These are phyloP conservation scores for Neosilurus mollespiculum DNA, from an alignment of 2,797 vertebrate species.

Conservation along the genomic window DNA sequence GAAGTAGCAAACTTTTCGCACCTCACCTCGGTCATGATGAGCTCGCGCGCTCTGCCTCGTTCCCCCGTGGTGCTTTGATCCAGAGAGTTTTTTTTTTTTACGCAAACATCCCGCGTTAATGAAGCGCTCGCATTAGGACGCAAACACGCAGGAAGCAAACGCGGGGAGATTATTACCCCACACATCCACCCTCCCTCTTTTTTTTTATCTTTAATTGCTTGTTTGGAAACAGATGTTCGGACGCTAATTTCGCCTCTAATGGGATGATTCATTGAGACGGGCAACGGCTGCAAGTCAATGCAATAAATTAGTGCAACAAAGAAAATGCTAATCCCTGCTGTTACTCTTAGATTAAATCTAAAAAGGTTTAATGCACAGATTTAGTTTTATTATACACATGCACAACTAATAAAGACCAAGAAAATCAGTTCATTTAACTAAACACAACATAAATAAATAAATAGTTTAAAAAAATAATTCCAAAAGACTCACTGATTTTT, in stretches of 20 bases:
- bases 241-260: constrained; percentile 40
- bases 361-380: background rate
- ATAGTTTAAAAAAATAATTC: background rate
- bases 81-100: no score
- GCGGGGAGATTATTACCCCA: constrained; percentile 45
- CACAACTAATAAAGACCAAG: background rate
- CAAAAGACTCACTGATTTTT: background rate
- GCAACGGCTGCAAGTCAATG: constrained; percentile 11
- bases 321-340: background rate
- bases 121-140: constrained; percentile 45
- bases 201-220: constrained; percentile 31
- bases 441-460: background rate
- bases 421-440: no score
- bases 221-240: constrained; percentile 54
- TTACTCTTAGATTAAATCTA: background rate
- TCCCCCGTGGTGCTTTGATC: constrained; percentile 67
- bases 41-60: constrained; percentile 57
- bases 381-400: background rate
- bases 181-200: constrained; percentile 9
- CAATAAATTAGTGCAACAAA: constrained; percentile 29
- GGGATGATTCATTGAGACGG: constrained; percentile 33
- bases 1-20: constrained; percentile 60
- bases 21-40: constrained; percentile 60
- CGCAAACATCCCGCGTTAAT: constrained; percentile 55
- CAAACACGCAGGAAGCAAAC: constrained; percentile 54